A percentile compares a stretch with the other conserved stretches of the same genome.
Evolutionary conservation across 1,140 invertebrate genomes (phyloP).

Genomic region (Olivierus martensii): DNA sequence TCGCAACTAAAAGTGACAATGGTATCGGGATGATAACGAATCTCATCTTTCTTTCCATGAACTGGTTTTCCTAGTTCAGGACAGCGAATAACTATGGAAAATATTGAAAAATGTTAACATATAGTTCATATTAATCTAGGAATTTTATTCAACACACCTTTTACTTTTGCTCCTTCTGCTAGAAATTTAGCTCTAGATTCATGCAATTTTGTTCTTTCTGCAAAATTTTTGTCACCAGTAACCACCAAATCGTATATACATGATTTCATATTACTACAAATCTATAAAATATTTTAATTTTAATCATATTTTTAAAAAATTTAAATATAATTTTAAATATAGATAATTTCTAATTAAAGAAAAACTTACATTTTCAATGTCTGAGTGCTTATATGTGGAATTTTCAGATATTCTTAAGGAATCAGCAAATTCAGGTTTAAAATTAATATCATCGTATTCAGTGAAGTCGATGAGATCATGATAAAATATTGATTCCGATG

Average conservation of each 20-base stretch:
- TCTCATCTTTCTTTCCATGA: constrained; percentile 79
- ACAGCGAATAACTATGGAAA: constrained; percentile 54
- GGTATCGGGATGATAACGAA: constrained; percentile 73
- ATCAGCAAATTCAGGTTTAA: constrained; percentile 53
- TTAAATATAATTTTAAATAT: no score
- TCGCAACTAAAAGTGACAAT: constrained; percentile 82
- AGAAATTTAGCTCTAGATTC: constrained; percentile 19
- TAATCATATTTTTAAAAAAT: no score
- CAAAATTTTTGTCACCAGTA: constrained; percentile 66
- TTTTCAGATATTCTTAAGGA: constrained; percentile 51
- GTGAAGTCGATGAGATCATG: constrained; percentile 48
- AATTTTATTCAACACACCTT: no score
- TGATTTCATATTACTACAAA: constrained; percentile 68
- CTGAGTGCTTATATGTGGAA: constrained; percentile 28
- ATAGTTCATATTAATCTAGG: no score
- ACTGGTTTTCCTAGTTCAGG: constrained; percentile 76
- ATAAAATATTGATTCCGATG: constrained; percentile 44
- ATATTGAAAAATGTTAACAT: no score
- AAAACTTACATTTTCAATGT: background rate
- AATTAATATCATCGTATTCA: constrained; percentile 60
- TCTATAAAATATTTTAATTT: constrained; percentile 26
- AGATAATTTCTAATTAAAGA: no score
- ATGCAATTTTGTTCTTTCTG: constrained; percentile 53
- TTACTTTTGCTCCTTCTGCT: no score
- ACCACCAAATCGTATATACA: constrained; percentile 79